Conservation (phyloP, 2,113 vertebrate genomes). For the Grammomys surdaster region DNA sequence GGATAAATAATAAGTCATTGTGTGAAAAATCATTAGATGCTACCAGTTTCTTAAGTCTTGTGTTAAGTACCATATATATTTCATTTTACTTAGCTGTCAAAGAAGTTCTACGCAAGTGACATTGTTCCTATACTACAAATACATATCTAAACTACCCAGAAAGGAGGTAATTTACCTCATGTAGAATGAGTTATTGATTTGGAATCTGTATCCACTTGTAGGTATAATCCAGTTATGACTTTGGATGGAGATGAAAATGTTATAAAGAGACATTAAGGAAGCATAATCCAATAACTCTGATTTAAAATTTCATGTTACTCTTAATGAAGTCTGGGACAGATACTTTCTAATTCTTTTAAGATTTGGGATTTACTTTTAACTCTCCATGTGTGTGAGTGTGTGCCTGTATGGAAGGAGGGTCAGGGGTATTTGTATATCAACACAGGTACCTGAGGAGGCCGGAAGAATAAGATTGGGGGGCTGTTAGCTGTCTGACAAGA, state of each 20-base stretch:
- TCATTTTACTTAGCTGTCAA: background rate
- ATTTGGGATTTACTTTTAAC: background rate
- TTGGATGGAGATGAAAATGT: background rate
- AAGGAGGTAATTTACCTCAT: background rate
- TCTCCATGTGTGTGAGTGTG: background rate
- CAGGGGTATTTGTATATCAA: background rate
- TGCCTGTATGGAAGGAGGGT: background rate
- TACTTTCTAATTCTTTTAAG: background rate
- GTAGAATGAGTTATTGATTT: background rate
- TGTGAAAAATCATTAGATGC: background rate
- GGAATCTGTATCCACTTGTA: background rate
- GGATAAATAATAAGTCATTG: background rate
- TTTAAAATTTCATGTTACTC: background rate
- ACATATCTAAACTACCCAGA: background rate
- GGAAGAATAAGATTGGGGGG: background rate
- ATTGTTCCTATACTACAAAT: background rate
- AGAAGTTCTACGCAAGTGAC: background rate
- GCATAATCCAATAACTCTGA: background rate
- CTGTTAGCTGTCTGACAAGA: background rate
- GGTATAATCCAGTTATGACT: background rate
- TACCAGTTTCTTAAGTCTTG: background rate
- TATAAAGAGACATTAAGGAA: background rate
- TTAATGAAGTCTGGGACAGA: background rate
- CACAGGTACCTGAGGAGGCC: background rate
- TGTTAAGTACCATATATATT: background rate